Base-by-base conservation (phyloP, 2,797 vertebrate genomes). In the Schizopygopsis malacanthus region DNA sequence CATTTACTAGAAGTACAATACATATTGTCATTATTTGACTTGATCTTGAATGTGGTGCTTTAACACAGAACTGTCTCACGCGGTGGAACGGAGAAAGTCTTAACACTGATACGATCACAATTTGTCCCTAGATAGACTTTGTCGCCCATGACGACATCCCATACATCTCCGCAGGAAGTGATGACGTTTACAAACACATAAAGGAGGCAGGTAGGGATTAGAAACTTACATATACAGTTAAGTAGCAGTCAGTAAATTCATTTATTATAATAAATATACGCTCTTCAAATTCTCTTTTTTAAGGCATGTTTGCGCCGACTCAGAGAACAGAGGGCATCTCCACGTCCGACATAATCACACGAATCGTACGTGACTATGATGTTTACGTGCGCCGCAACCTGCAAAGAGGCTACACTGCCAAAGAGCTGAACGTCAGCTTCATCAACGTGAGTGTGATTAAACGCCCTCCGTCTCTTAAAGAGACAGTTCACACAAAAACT, bases 391-490 rank as follows among this genome's bases (percentile, higher is more conserved):
- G 96, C 16, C 92, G 96, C 88, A 97, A 97, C 91, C 93, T 97
- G 54, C 96, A 97, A 87, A 92, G 96, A 20, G 96, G 96, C 81
- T 97, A 97, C 91, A 97, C 96, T 0, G 96, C 97, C 45, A 97
- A 97, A 88, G 96, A 97, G 86, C 96, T 97, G 82, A 97, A 97
- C 0, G 96, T 97, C 94, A 97, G 96, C 94, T 97, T 97, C 90
- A 97, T 97, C 87, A 97, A 84, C 20, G 82, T 84, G 33, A 25
- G 82, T 84, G 72, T 25, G 37, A 41, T 59, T 15, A 9, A 43
- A 33, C 37, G 6, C n/a, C 28, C 16, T 16, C 2, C 45, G n/a
- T 33, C 59, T 63, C 59, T 63, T 63, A 63, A 63, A 63, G 59
- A 12, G 5, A 25, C n/a, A 63, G 59, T 28, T 63, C 59, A 28